Percentiles rank a stretch among this genome's conserved stretches.
These are phyloP conservation scores for Diachasmimorpha longicaudata DNA, from an alignment of 1,140 invertebrate species.

Conservation along the genomic window DNA sequence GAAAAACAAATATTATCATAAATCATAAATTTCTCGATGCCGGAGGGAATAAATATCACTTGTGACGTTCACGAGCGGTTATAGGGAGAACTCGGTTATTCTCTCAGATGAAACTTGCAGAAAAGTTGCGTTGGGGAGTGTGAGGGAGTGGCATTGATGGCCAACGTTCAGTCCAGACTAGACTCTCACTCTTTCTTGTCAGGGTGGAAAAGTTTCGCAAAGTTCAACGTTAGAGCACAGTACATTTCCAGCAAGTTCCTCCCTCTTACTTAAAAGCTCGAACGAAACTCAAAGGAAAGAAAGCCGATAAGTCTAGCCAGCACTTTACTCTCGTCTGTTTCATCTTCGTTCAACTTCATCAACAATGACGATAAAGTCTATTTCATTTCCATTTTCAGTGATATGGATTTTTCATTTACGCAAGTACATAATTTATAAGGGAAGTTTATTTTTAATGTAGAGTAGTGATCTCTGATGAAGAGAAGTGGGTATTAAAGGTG, in stretches of 20 bases:
- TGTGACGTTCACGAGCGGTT: not conserved
- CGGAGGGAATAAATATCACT: not conserved
- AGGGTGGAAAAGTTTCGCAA: constrained; percentile 7
- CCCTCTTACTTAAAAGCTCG: constrained; percentile 31
- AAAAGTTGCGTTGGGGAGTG: not conserved
- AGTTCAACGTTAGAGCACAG: not conserved
- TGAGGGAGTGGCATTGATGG: not conserved
- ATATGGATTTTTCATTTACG: not conserved
- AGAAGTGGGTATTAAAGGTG: not conserved
- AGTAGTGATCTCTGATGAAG: not conserved
- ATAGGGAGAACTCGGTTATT: not conserved
- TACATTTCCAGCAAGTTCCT: constrained; percentile 20
- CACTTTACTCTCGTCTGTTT: not conserved
- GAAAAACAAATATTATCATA: constrained; percentile 25
- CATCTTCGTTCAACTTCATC: not conserved
- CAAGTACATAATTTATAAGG: no score
- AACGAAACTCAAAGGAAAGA: not conserved
- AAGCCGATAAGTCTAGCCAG: constrained; percentile 20
- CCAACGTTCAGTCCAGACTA: not conserved
- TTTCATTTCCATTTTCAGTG: not conserved
- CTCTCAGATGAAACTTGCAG: not conserved
- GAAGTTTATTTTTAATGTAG: not conserved
- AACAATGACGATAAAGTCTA: not conserved
- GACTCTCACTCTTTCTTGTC: not conserved
- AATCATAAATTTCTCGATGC: constrained; percentile 19